Conservation (phyloP, 2,888 invertebrate genomes). For the Bursaphelenchus okinawaensis region DNA sequence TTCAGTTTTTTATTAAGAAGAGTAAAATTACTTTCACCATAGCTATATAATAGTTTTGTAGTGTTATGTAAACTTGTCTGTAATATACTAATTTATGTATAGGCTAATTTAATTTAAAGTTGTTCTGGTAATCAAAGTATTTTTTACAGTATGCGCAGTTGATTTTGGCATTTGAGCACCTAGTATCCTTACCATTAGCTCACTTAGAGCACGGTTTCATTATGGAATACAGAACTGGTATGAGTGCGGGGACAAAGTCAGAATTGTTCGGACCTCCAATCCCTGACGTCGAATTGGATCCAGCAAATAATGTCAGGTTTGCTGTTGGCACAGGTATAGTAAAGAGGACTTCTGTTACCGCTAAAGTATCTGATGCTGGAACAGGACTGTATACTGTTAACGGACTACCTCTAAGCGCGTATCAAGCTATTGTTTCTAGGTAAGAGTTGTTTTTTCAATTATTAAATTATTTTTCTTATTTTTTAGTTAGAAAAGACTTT, state of each 20-base stretch:
- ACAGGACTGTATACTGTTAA: conserved; percentile 47
- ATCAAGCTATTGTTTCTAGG: conserved; percentile 46
- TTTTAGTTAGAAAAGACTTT: not conserved
- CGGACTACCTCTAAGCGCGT: conserved; percentile 38
- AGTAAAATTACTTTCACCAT: no score
- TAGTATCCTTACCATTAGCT: conserved; percentile 40
- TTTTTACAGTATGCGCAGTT: conserved; percentile 45
- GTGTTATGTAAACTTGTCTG: no score
- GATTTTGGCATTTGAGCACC: conserved; percentile 51
- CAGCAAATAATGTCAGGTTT: conserved; percentile 33
- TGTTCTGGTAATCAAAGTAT: conserved; percentile 1
- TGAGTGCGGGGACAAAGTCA: conserved; percentile 8
- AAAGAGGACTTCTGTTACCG: conserved; percentile 41
- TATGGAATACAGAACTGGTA: conserved; percentile 21
- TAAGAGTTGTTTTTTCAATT: conserved; percentile 14
- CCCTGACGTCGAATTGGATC: conserved; percentile 41
- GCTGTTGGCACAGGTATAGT: conserved; percentile 38
- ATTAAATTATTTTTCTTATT: not conserved
- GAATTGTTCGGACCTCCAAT: conserved; percentile 39
- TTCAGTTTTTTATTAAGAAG: not conserved
- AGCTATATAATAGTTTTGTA: no score
- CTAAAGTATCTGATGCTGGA: conserved; percentile 44
- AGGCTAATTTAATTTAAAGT: no score
- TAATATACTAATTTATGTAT: no score
- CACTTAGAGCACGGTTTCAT: conserved; percentile 39